These are phyloP conservation scores for Trichosurus vulpecula DNA, from an alignment of 2,797 vertebrate species.

Conservation along the genomic window DNA sequence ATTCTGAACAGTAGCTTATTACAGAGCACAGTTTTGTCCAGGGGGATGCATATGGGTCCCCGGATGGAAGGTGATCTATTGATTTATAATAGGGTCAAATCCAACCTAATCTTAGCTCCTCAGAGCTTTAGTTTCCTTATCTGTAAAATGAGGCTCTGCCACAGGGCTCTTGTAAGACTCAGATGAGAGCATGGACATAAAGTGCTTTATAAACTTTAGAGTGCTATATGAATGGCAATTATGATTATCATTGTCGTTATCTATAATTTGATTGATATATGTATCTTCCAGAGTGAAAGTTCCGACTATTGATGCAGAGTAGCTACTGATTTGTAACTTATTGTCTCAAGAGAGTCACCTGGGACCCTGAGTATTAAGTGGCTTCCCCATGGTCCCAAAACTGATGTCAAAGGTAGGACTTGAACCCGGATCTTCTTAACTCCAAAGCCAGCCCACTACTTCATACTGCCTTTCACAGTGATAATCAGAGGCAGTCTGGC, in stretches of 20 bases:
- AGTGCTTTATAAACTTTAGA: not conserved
- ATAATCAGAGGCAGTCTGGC: not conserved
- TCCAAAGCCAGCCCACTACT: not conserved
- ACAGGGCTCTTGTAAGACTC: not conserved
- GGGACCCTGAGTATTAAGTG: not conserved
- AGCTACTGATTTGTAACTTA: not conserved
- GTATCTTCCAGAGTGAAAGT: not conserved
- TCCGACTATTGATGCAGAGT: not conserved
- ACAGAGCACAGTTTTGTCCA: not conserved
- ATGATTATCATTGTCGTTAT: not conserved
- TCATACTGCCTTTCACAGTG: not conserved
- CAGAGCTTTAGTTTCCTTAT: not conserved
- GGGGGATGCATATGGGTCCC: not conserved
- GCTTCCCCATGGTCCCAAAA: not conserved
- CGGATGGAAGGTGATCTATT: not conserved
- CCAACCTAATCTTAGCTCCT: slow-evolving; percentile 2
- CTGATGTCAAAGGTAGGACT: not conserved
- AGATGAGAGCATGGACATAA: not conserved
- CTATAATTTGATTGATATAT: not conserved
- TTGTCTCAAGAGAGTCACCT: not conserved
- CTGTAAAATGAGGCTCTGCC: not conserved
- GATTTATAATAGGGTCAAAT: not conserved
- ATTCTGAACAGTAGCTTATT: not conserved
- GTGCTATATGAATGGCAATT: not conserved
- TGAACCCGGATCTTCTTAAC: not conserved